Percentiles rank a stretch among this genome's conserved stretches.
These are phyloP conservation scores for Osmoderma eremita DNA, from an alignment of 2,888 invertebrate genomes.

Conservation along the genomic window DNA sequence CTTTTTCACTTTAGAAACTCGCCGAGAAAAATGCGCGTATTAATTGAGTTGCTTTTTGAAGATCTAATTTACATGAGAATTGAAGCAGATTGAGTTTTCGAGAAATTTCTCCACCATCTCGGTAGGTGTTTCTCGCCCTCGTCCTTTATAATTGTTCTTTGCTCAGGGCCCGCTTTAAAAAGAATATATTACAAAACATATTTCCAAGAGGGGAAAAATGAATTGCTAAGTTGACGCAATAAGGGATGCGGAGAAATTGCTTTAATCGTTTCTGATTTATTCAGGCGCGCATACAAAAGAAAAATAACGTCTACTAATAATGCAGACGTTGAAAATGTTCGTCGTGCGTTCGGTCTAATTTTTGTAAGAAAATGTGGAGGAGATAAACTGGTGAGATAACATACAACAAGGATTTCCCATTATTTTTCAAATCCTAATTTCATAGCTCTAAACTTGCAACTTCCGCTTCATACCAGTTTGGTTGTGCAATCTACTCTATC, in stretches of 20 bases:
- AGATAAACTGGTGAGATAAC: too few species aligned
- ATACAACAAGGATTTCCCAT: too few species aligned
- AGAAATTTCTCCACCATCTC: conserved; percentile 4
- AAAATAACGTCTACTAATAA: background rate
- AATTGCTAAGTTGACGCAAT: too few species aligned
- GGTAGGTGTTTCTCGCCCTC: conserved; percentile 19
- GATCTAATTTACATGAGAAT: conserved; percentile 42
- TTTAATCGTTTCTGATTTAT: conserved; percentile 23
- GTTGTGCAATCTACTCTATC: too few species aligned
- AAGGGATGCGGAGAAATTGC: background rate
- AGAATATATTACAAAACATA: background rate
- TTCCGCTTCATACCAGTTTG: too few species aligned
- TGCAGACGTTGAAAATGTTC: too few species aligned
- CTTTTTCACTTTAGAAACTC: conserved; percentile 25
- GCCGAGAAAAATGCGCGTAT: conserved; percentile 24
- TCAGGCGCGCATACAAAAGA: background rate
- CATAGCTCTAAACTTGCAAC: too few species aligned
- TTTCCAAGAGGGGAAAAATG: too few species aligned
- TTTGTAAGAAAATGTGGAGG: too few species aligned
- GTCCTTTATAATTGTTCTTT: conserved; percentile 20
- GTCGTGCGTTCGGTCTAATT: too few species aligned
- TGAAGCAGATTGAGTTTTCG: conserved; percentile 38
- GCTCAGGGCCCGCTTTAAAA: background rate
- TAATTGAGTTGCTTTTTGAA: conserved; percentile 38
- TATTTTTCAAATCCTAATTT: too few species aligned